Evolutionary conservation across 1,140 invertebrate species (phyloP), one percentile per base, ranked within the genome.

Genomic region (Helicoverpa armigera): DNA sequence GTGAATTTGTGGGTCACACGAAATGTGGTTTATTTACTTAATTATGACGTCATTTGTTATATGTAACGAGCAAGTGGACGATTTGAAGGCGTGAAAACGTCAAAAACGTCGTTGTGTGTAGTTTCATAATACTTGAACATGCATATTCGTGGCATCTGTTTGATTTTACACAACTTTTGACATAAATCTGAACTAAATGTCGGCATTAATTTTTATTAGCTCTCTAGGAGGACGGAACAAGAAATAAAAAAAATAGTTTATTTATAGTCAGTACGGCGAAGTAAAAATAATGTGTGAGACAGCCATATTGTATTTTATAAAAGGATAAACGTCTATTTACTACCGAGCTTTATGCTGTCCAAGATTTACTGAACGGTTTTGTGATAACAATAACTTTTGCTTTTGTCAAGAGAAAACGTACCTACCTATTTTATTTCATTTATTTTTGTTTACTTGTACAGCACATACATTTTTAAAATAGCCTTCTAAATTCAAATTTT

Each of bases 71-170:
- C 69, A 83, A 75, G 67, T 77, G 23, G 54, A 82, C 70, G 70
- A 82, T 83, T 83, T 84, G 76, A 85, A 73, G 74, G 79, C 81
- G 82, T 86, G 65, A 82, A 83, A 79, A 84, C 63, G 43, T 80
- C 70, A 86, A 80, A 73, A 83, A 77, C 77, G 77, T 79, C 73
- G 56, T 84, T 80, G 61, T 78, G 43, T 75, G 67, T 78, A 18
- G 51, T 70, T 79, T 60, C 60, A 78, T 53, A 54, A 78, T 12
- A 78, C n/a, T 54, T 56, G 18, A 65, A 78, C 75, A 67, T 51
- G 43, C 18, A 77, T 67, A 53, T 77, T 35, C 3, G 18, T 53
- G 18, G 61, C 75, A 70, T 69, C 76, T 70, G 61, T 70, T 79
- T 70, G 61, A 70, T 67, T 79, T 79, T 12, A 58, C 54, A 29